Conservation (phyloP, 2,797 vertebrate genomes). For the Podarcis siculus region DNA sequence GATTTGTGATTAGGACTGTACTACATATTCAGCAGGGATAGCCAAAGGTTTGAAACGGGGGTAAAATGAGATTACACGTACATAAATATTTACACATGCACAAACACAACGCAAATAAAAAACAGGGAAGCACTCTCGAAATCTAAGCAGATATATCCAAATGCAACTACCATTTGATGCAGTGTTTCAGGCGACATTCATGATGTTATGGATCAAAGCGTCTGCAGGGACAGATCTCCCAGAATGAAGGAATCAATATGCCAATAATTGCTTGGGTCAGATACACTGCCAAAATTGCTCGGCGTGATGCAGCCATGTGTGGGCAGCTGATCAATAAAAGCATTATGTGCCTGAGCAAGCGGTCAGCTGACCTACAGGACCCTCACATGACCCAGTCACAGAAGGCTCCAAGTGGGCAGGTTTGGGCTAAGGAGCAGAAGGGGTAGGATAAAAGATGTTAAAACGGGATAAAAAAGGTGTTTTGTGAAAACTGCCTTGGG, state of each 20-base stretch:
- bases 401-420: background rate
- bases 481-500: background rate
- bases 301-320: background rate
- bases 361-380: background rate
- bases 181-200: background rate
- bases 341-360: background rate
- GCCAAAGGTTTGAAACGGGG: conserved; percentile 27
- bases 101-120: background rate
- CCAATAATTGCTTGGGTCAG: background rate
- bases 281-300: background rate
- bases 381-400: background rate
- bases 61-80: background rate
- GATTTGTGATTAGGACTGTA: conserved; percentile 35
- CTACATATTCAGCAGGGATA: background rate
- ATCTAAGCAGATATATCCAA: background rate
- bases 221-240: background rate
- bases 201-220: background rate
- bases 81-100: background rate
- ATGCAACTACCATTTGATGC: background rate
- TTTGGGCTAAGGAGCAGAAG: background rate
- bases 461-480: background rate
- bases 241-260: background rate
- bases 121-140: conserved; percentile 1
- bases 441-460: background rate
- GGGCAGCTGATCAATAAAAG: background rate